Base-by-base conservation (phyloP, 2,888 invertebrate species). In the Tromatobia lineatoria region DNA sequence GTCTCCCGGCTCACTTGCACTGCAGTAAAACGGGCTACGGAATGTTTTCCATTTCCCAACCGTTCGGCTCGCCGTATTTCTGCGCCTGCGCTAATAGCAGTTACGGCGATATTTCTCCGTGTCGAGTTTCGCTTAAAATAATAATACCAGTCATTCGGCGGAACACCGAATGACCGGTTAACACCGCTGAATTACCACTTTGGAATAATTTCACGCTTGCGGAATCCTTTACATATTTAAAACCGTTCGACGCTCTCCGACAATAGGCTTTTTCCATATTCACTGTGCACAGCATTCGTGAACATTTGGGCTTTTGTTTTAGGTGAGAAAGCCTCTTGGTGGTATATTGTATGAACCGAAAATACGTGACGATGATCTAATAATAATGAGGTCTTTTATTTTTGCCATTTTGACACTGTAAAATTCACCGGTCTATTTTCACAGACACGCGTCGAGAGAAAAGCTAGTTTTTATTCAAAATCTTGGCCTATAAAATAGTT, bases 1-100 rank as follows among this genome's bases (percentile, higher is more conserved):
- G 64, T 38, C 80, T 74, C 75, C 45, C 23, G 20, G 38, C 74
- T 81, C 78, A 64, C 74, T 81, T 81, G 50, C 23, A n/a, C 23
- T 23, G 64, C 50, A 34, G 64, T 64, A 20, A n/a, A 75, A 75
- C 81, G 57, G 25, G 70, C 70, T 70, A 47, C 52, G 75, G 75
- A 75, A 50, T 64, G 64, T 74, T 74, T 64, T 74, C 74, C 20
- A 47, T 50, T 74, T 8, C 2, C 47, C 50, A 13, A 52, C 29
- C 29, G 11, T 20, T 18, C 13, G 25, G 1, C 11, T n/a, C 13
- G 13, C 7, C 25, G n/a, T 25, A 67, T 45, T 20, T n/a, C 25
- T 15, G 20, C 47, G 45, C 42, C 15, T 25, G 25, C 67, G 67
- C 25, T 42, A 45, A 45, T 20, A 13, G 67, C 1, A 47, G 47